These are phyloP conservation scores for Girardia tigrina DNA, from an alignment of 2,888 invertebrate species.

Conservation along the genomic window DNA sequence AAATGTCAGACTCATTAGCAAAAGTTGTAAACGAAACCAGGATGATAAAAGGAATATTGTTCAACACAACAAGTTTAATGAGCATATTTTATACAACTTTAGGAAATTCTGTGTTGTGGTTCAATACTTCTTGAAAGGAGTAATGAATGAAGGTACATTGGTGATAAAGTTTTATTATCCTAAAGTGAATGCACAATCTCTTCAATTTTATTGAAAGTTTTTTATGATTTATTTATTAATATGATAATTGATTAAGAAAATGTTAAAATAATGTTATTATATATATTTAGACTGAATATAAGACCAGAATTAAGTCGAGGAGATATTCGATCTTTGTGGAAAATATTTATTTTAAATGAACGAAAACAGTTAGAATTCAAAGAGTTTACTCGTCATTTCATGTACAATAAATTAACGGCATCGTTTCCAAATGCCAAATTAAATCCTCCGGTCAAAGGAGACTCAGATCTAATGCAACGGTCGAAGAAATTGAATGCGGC, in stretches of 20 bases:
- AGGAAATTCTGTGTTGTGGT: no score
- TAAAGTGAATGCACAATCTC: no score
- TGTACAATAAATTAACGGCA: constrained; percentile 46
- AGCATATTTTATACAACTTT: no score
- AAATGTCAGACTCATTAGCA: no score
- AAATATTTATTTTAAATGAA: constrained; percentile 48
- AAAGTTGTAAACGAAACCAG: no score
- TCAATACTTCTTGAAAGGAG: no score
- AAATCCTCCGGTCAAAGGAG: constrained; percentile 46
- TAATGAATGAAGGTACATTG: no score
- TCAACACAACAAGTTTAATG: no score
- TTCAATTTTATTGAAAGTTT: background rate
- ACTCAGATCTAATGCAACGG: constrained; percentile 46
- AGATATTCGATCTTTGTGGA: constrained; percentile 48
- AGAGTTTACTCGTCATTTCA: constrained; percentile 49
- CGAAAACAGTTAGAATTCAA: constrained; percentile 46
- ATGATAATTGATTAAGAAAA: background rate
- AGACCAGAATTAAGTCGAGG: constrained; percentile 45
- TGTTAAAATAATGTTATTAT: no score
- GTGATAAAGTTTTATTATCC: no score
- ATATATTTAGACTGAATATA: constrained; percentile 40
- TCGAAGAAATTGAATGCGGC: constrained; percentile 49
- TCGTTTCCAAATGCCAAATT: constrained; percentile 49
- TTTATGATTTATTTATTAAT: background rate
- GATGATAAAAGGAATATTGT: no score